Evolutionary conservation across 2,113 vertebrate genomes (phyloP).

Genomic region (Bucco capensis): DNA sequence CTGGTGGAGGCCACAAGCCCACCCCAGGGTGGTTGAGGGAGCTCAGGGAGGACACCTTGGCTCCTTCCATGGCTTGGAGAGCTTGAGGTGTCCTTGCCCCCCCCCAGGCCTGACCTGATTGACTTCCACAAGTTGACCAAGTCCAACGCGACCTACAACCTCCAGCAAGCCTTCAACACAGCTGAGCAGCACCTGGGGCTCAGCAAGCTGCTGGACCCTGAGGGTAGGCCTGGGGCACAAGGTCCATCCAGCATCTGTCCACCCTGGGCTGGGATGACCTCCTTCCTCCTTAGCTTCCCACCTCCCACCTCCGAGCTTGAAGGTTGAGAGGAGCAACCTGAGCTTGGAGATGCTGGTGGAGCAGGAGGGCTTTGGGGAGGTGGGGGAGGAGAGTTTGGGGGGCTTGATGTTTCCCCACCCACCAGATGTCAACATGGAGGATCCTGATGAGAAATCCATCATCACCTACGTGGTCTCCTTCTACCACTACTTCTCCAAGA

Average conservation of each 20-base stretch:
- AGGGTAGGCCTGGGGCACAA: slow-evolving; percentile 69
- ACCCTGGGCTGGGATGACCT: background rate
- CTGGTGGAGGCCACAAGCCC: slow-evolving; percentile 79
- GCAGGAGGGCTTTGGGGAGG: too few species aligned
- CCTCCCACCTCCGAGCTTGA: accelerated
- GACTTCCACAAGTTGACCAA: slow-evolving; percentile 91
- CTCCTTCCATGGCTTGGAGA: accelerated
- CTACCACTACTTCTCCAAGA: slow-evolving; percentile 99
- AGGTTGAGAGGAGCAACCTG: background rate
- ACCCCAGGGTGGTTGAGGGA: accelerated
- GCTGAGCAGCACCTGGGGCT: slow-evolving; percentile 92
- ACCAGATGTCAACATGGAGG: slow-evolving; percentile 91
- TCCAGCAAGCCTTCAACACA: slow-evolving; percentile 90
- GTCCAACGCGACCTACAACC: slow-evolving; percentile 92
- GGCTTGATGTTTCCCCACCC: accelerated
- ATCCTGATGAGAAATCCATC: slow-evolving; percentile 96
- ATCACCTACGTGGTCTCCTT: slow-evolving; percentile 96
- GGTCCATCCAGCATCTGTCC: background rate
- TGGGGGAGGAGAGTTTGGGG: accelerated
- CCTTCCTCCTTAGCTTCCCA: background rate
- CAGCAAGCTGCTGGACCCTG: slow-evolving; percentile 90
- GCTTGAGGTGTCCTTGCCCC: background rate
- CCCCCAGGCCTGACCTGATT: slow-evolving; percentile 85
- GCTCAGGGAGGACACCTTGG: too few species aligned
- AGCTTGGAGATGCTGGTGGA: background rate